Evolutionary conservation across 2,797 vertebrate genomes (phyloP).

Genomic region (Kryptolebias ocellatus): DNA sequence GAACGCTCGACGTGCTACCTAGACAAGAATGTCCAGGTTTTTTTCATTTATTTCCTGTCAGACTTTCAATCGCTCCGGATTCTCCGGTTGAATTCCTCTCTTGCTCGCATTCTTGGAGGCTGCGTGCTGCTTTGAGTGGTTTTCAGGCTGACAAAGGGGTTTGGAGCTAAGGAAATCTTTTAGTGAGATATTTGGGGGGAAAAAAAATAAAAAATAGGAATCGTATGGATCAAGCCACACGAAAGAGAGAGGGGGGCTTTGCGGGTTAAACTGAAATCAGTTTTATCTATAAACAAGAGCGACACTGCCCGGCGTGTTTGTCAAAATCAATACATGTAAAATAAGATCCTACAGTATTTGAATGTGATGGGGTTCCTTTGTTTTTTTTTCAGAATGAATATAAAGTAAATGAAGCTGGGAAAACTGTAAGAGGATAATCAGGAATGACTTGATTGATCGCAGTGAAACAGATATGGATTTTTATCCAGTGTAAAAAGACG

Average conservation of each 20-base stretch:
- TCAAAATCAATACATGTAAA: conserved; percentile 12
- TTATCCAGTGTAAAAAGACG: conserved; percentile 31
- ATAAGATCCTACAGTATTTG: conserved; percentile 32
- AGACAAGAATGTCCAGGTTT: conserved; percentile 66
- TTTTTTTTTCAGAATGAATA: conserved; percentile 15
- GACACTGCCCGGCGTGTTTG: conserved; percentile 19
- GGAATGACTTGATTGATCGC: conserved; percentile 63
- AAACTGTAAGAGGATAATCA: conserved; percentile 40
- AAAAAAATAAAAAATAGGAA: conserved; percentile 41
- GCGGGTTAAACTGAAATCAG: conserved; percentile 13
- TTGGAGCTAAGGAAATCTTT: neutral
- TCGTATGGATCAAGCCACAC: conserved; percentile 52
- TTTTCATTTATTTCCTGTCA: conserved; percentile 62
- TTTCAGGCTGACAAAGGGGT: conserved; percentile 34
- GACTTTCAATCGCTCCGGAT: conserved; percentile 52
- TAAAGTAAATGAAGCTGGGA: conserved; percentile 35
- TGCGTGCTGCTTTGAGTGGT: conserved; percentile 21
- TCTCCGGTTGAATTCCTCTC: conserved; percentile 49
- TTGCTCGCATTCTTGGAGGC: conserved; percentile 43
- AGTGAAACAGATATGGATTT: conserved; percentile 56
- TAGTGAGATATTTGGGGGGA: too few species aligned
- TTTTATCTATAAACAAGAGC: conserved; percentile 23
- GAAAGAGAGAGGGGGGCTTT: conserved; percentile 43
- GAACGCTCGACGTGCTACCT: conserved; percentile 22
- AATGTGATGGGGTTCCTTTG: neutral